A percentile compares a stretch with the other conserved stretches of the same genome.
phyloP scores from a whole-genome alignment of 2,797 vertebrate genomes.

The Rhinatrema bivittatum region DNA sequence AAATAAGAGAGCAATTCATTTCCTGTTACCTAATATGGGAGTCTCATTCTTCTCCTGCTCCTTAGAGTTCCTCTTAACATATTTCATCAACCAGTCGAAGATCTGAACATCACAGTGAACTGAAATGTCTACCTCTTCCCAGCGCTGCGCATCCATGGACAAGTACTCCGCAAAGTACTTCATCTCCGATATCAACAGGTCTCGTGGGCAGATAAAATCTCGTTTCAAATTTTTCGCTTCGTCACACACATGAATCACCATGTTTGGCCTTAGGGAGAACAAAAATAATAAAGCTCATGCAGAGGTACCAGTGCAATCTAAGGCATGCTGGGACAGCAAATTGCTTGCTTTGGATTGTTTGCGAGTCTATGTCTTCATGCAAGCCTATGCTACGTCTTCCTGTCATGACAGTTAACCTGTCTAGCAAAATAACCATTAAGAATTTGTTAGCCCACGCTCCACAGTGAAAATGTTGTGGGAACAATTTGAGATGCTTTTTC shows the following conservation, averaged over 20 bases:
- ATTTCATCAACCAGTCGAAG: conserved; percentile 97
- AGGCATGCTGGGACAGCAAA: too few relatives aligned
- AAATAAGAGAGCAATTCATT: too few relatives aligned
- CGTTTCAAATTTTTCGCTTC: conserved; percentile 94
- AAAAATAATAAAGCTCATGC: too few relatives aligned
- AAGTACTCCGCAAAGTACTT: conserved; percentile 95
- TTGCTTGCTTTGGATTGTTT: too few relatives aligned
- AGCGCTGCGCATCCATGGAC: conserved; percentile 84
- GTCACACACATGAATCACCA: conserved; percentile 97
- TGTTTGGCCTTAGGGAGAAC: conserved; percentile 73
- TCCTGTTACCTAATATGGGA: conserved; percentile 77
- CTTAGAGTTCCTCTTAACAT: conserved; percentile 80
- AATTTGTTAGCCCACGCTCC: too few relatives aligned
- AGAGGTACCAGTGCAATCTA: too few relatives aligned
- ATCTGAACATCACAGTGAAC: conserved; percentile 97
- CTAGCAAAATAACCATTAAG: too few relatives aligned
- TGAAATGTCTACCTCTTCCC: conserved; percentile 97
- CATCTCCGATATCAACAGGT: conserved; percentile 94
- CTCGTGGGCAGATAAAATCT: conserved; percentile 91
- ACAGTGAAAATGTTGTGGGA: too few relatives aligned
- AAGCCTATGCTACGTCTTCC: too few relatives aligned
- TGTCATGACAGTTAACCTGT: too few relatives aligned
- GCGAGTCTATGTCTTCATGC: too few relatives aligned
- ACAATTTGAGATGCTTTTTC: too few relatives aligned
- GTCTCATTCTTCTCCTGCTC: conserved; percentile 66